phyloP scores from a whole-genome alignment of 2,888 invertebrate genomes.

The Pecten maximus region DNA sequence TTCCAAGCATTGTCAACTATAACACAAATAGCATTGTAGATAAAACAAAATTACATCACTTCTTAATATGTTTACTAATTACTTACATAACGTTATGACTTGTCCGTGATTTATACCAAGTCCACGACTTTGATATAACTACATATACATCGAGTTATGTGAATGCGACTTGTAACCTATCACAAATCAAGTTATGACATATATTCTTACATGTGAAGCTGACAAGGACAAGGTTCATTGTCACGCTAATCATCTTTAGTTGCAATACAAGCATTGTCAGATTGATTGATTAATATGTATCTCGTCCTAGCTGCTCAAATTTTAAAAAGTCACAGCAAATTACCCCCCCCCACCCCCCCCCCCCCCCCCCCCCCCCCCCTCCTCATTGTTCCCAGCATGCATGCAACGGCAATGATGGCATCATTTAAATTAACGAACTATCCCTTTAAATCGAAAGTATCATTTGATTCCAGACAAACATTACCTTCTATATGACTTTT shows the following conservation, averaged over 20 bases:
- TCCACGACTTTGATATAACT: no score
- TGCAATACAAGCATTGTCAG: background rate
- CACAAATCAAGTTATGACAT: background rate
- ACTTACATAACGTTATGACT: no score
- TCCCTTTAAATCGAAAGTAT: background rate
- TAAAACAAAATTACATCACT: no score
- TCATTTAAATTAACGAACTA: background rate
- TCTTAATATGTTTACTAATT: no score
- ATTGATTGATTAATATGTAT: background rate
- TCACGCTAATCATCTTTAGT: background rate
- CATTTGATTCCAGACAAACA: background rate
- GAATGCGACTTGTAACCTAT: no score
- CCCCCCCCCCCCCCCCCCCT: background rate
- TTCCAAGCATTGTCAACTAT: no score
- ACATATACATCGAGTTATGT: no score
- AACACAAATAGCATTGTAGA: no score
- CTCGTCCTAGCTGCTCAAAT: background rate
- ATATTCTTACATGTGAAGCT: background rate
- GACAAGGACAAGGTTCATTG: background rate
- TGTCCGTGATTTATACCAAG: no score
- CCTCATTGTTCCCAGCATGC: background rate
- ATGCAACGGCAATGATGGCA: background rate
- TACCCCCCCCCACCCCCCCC: background rate
- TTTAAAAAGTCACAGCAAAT: background rate
- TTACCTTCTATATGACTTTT: background rate